A percentile compares a stretch with the other conserved stretches of the same genome.
Evolutionary conservation across 2,797 vertebrate species (phyloP).

Genomic region (Anguilla marmorata): DNA sequence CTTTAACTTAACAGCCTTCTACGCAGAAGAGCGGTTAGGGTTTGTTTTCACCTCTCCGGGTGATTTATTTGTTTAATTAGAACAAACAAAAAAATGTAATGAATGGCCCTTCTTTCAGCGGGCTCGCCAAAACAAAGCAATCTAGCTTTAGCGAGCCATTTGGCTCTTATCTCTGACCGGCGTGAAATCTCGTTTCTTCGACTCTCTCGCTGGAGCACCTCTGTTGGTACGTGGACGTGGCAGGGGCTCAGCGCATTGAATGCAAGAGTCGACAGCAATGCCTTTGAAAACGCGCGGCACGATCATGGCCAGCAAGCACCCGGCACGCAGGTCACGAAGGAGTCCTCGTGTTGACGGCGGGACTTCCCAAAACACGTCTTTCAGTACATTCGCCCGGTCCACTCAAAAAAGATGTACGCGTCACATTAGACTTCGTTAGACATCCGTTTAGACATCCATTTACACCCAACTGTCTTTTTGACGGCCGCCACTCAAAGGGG

Average conservation of each 20-base stretch:
- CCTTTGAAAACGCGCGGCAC: neutral
- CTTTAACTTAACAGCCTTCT: conserved; percentile 21
- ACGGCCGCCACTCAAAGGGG: neutral
- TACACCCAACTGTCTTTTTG: conserved; percentile 1
- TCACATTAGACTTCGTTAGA: conserved; percentile 43
- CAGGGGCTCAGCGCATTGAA: neutral
- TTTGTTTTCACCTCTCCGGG: conserved; percentile 24
- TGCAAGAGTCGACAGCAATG: neutral
- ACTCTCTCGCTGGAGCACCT: neutral
- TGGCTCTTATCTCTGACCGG: conserved; percentile 23
- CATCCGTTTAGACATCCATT: too few species aligned
- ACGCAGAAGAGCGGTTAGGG: neutral
- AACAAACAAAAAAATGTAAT: conserved; percentile 11
- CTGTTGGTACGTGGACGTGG: neutral
- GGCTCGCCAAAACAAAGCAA: conserved; percentile 22
- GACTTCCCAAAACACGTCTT: neutral
- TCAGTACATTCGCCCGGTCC: neutral
- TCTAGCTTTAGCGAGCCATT: neutral
- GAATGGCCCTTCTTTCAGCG: neutral
- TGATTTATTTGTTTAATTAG: conserved; percentile 41
- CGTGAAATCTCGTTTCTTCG: neutral
- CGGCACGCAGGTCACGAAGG: neutral
- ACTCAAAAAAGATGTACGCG: neutral
- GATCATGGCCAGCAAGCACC: neutral
- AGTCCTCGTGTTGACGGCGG: neutral